Base-by-base conservation (phyloP, 2,797 vertebrate species). In the Rousettus madagascariensis region DNA sequence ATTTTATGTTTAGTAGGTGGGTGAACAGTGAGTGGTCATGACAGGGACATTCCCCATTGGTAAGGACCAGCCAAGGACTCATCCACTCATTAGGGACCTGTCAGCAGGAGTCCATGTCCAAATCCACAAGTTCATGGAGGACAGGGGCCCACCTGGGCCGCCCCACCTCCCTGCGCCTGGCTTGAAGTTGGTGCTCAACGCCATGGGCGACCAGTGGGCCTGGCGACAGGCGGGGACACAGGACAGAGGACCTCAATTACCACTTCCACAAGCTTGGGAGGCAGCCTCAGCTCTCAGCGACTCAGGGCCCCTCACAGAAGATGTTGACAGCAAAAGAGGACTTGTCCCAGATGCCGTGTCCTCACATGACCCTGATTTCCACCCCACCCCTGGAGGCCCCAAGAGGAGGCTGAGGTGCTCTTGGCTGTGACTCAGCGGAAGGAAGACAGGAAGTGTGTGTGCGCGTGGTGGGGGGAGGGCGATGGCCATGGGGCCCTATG, bases 381-480 rank as follows among this genome's bases (percentile, higher is more conserved):
- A 74, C 90, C 93, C 92, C 68, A 85, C 68, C 68, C 46, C 46
- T 2, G 20, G 57, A 8, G 57, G 87, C 96, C 79, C 82, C 26
- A 33, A 79, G 92, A 66, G 75, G 68, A 96, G 86, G 77, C 69
- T 74, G 90, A 90, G 94, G 63, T 93, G 65, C 94, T 86, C 90
- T 95, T 19, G 69, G 57, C 90, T 92, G 51, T 97, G 97, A 97
- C 97, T 97, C 96, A 97, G 97, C 95, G 95, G 97, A 97, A 97
- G 96, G 90, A 84, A 94, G 91, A 84, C 30, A 92, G 90, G 84
- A 94, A 30, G 61, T 43, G 41, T 43, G 41, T 43, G 85, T 20
- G 6, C 6, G 38, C 6, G 38, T 38, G 38, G n/a, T 43, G 19
- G 22, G 41, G n/a, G 6, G 26, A 33, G 59, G n/a, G 51, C 33